Base-by-base conservation (phyloP, 2,113 vertebrate species). In the Eulacestoma nigropectus region DNA sequence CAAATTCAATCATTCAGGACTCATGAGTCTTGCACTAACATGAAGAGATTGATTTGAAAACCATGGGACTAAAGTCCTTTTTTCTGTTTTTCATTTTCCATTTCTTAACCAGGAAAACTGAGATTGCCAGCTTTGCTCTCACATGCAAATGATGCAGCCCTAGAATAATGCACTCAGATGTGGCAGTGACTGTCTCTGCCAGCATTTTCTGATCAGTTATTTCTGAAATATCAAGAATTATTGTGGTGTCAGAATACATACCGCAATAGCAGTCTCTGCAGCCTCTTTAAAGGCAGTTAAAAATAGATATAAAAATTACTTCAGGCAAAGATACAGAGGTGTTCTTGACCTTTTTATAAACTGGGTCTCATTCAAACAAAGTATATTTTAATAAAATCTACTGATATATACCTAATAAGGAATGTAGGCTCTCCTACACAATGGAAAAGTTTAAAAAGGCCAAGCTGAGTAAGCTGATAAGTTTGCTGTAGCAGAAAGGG, bases 1-100 rank as follows among this genome's bases (percentile, higher is more conserved):
- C 96, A 96, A 91, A 94, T 96, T 90, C 75, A 96, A 93, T 96
- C 83, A 95, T 59, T 90, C 95, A 90, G 76, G 64, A 95, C 82
- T 91, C 57, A 16, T 16, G 65, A 87, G 81, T 89, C 89, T 80
- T 95, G 91, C 91, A 91, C 87, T 94, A 95, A 95, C 90, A 81
- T 53, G 92, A 97, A 90, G 72, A 93, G 93, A 97, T 86, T 92
- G 87, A 84, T 90, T 94, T 92, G 79, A 93, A 95, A 96, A 91
- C 82, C 82, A 49, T 42, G 63, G 55, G 27, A 90, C 80, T 86
- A 17, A 70, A 90, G 73, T 86, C 32, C 55, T 69, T 93, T 91
- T 78, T 83, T 64, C 52, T 84, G 47, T 93, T 96, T 96, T 85
- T 86, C 82, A n/a, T 86, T 95, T 95, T 87, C 75, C 47, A 41